Base-by-base conservation (phyloP, 2,888 invertebrate species). In the Rhimphoctona megacephalus region DNA sequence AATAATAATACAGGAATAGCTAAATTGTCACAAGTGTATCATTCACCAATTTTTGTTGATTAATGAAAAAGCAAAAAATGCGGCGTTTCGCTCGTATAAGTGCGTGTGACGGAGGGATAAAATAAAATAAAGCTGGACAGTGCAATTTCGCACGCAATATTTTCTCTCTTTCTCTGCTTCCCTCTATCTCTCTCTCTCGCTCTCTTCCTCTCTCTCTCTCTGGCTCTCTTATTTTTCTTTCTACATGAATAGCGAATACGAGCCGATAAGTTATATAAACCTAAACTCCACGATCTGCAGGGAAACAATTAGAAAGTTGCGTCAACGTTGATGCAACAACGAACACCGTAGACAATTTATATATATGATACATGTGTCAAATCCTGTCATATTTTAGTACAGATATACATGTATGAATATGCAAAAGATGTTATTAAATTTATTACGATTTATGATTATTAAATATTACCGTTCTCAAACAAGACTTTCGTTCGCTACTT, bases 241-340 rank as follows among this genome's bases (percentile, higher is more conserved):
- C 69, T 30, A 33, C 43, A 36, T 43, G 19, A 25, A 54, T 43
- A 5, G 2, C 52, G 66, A 69, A 73, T 54, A 61, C 39, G 33
- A 52, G 49, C 22, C 67, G 36, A 64, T 83, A 54, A 43, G 83
- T 88, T 86, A 82, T 84, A 57, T 88, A 86, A 88, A 80, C 46
- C 64, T 73, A 57, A 46, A 43, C 49, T 72, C 36, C 77, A 70
- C 73, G 52, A 67, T 78, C 36, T 6, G 76, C 78, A 77, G 79
- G 80, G 77, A 81, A 84, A 87, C 88, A 88, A 88, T 85, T 88
- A 88, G 88, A 88, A 87, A 88, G 87, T 85, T 87, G 82, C 80
- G 80, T 82, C 73, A 78, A 83, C 82, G 76, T 80, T 80, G 69
- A 83, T 67, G 78, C 80, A 77, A 76, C 79, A 22, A 61, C 57